A percentile compares a stretch with the other conserved stretches of the same genome.
Evolutionary conservation across 1,140 invertebrate genomes (phyloP).

Genomic region (Physella acuta): DNA sequence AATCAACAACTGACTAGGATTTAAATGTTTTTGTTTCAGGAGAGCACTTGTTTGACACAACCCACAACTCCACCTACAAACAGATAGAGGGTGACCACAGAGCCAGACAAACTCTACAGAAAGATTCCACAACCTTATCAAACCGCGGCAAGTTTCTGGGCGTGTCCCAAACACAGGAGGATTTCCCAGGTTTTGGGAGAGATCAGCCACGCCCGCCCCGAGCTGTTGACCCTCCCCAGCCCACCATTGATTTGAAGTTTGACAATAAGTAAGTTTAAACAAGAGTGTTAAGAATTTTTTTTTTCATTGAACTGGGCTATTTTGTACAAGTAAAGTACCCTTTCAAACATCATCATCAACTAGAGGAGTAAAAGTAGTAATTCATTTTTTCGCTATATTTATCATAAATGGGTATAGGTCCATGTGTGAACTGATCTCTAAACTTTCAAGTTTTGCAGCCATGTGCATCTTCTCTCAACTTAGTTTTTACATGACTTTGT

Average conservation of each 20-base stretch:
- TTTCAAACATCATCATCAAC: not conserved
- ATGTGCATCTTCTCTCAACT: no score
- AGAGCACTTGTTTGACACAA: constrained; percentile 43
- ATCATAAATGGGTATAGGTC: no score
- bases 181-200: constrained; percentile 42
- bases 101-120: constrained; percentile 28
- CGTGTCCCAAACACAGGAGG: constrained; percentile 44
- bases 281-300: no score
- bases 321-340: not conserved
- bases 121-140: constrained; percentile 13
- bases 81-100: constrained; percentile 42
- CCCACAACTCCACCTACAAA: constrained; percentile 47
- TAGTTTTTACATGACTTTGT: no score
- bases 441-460: no score
- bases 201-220: constrained; percentile 42
- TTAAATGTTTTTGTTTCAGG: constrained; percentile 33
- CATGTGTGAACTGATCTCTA: no score
- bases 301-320: not conserved
- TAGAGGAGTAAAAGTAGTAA: not conserved
- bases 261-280: constrained; percentile 47
- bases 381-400: not conserved
- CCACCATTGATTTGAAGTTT: constrained; percentile 49
- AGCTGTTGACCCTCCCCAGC: constrained; percentile 43
- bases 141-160: constrained; percentile 37
- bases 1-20: no score